These are phyloP conservation scores for Laticauda colubrina DNA, from an alignment of 2,113 vertebrate species.

Conservation along the genomic window DNA sequence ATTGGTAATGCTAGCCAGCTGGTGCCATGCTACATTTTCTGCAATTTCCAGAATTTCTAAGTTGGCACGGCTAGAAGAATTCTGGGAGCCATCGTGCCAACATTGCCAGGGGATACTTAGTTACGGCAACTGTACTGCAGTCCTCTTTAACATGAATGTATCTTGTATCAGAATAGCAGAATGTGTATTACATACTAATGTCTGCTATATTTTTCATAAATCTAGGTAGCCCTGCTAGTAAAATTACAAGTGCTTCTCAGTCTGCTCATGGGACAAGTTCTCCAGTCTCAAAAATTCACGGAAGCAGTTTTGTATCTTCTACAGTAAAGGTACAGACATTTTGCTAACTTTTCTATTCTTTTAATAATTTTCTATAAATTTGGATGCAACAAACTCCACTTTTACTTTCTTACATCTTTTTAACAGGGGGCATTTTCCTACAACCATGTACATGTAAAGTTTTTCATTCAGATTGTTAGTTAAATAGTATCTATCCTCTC, in stretches of 20 bases:
- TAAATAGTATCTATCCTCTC: not conserved
- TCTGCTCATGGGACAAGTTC: conserved; percentile 79
- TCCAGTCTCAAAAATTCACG: conserved; percentile 89
- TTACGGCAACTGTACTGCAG: not conserved
- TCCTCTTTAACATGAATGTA: not conserved
- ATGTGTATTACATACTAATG: conserved; percentile 4
- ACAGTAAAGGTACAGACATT: conserved; percentile 84
- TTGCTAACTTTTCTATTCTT: not conserved
- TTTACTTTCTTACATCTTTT: not conserved
- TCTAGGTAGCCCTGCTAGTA: conserved; percentile 88
- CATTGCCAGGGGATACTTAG: not conserved
- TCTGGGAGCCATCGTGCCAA: not conserved
- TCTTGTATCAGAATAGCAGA: not conserved
- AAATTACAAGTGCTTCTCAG: conserved; percentile 76
- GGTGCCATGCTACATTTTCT: not conserved
- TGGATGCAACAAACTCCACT: not conserved
- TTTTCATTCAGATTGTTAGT: not conserved
- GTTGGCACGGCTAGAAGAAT: not conserved
- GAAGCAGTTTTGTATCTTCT: conserved; percentile 86
- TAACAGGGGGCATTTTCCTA: not conserved
- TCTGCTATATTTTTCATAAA: conserved; percentile 44
- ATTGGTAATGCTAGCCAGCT: too few species aligned
- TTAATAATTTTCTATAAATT: not conserved
- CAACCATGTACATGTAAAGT: conserved; percentile 23
- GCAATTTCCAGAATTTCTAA: not conserved